Evolutionary conservation across 2,797 vertebrate species (phyloP).

Genomic region (Prunella strophiata): DNA sequence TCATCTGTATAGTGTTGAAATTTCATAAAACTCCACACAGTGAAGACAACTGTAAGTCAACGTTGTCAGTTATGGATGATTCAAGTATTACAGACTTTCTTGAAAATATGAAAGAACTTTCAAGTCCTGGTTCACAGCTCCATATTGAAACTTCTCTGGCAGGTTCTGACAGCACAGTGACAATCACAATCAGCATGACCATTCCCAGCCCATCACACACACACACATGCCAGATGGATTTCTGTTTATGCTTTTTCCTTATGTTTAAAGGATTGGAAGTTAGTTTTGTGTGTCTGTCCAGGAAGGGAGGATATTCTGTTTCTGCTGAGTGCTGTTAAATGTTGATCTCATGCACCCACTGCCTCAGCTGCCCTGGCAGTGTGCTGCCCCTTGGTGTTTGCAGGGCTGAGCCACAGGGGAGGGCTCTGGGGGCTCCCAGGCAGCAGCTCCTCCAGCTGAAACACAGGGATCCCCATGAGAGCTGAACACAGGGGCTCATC

Average conservation of each 20-base stretch:
- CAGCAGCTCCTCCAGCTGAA: neutral
- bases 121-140: neutral
- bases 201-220: neutral
- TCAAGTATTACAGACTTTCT: neutral
- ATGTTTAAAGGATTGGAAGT: neutral
- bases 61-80: neutral
- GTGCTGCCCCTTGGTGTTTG: neutral
- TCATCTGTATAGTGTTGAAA: neutral
- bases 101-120: neutral
- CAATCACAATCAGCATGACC: neutral
- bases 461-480: no score
- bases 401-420: neutral
- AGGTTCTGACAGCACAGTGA: neutral
- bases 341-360: rapidly evolving
- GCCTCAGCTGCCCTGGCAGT: neutral
- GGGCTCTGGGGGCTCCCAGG: neutral
- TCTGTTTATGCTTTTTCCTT: neutral
- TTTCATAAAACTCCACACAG: neutral
- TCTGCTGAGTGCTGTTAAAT: neutral
- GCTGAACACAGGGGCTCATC: no score
- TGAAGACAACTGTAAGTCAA: neutral
- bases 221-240: neutral
- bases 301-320: neutral
- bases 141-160: neutral
- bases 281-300: no score